A percentile compares a stretch with the other conserved stretches of the same genome.
Conservation (phyloP, 2,888 invertebrate genomes). For the Lypha dubia region DNA sequence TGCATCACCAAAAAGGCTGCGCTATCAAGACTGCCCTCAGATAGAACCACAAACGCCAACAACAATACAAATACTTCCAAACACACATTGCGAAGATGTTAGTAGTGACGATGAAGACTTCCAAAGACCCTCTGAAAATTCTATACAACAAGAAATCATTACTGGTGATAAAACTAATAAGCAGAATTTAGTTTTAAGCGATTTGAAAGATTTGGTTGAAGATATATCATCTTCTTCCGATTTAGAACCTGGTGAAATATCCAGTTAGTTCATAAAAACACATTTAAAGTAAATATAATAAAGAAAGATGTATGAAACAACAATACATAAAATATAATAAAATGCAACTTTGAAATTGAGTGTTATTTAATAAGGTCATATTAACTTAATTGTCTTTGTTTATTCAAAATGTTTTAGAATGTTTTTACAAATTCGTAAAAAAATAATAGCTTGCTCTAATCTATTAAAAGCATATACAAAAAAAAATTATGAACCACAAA, state of each 20-base stretch:
- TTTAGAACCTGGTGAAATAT: slow-evolving; percentile 79
- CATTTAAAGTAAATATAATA: background rate
- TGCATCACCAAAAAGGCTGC: slow-evolving; percentile 17
- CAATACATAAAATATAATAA: background rate
- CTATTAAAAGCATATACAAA: slow-evolving; percentile 18
- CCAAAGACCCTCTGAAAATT: slow-evolving; percentile 44
- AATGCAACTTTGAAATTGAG: too few relatives aligned
- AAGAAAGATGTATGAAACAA: background rate
- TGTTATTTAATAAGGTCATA: too few relatives aligned
- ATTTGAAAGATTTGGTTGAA: slow-evolving; percentile 77
- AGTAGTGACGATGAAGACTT: slow-evolving; percentile 75
- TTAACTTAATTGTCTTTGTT: background rate
- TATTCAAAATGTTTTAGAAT: slow-evolving; percentile 18
- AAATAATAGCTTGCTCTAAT: slow-evolving; percentile 22
- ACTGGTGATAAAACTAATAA: slow-evolving; percentile 29
- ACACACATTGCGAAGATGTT: slow-evolving; percentile 73
- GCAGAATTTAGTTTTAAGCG: slow-evolving; percentile 61
- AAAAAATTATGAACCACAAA: slow-evolving; percentile 25
- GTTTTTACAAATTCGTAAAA: slow-evolving; percentile 10
- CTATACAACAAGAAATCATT: background rate
- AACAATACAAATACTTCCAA: slow-evolving; percentile 9
- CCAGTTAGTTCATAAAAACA: slow-evolving; percentile 49
- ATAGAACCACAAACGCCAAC: background rate
- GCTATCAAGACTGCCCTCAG: background rate
- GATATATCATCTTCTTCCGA: slow-evolving; percentile 79